A percentile compares a stretch with the other conserved stretches of the same genome.
phyloP scores from a whole-genome alignment of 1,140 invertebrate species.

The Pachyrhynchus sulphureomaculatus region DNA sequence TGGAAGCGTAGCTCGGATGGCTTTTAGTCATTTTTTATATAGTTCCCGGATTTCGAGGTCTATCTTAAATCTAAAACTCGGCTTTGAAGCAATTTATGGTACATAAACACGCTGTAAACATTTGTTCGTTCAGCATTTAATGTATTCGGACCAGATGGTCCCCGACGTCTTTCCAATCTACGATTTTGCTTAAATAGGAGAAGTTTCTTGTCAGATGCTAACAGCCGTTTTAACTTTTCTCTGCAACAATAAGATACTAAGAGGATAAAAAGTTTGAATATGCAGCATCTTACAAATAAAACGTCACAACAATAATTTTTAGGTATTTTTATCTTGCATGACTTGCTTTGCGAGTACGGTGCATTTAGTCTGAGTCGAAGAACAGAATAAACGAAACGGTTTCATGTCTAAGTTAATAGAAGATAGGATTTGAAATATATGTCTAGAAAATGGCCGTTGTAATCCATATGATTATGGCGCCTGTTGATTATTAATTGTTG shows the following conservation, averaged over 20 bases:
- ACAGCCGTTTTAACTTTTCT: background rate
- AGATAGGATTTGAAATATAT: no score
- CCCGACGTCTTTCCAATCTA: constrained; percentile 9
- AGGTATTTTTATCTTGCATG: no score
- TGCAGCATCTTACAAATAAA: background rate
- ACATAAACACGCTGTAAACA: constrained; percentile 17
- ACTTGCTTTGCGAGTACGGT: no score
- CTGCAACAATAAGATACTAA: background rate
- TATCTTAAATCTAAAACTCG: constrained; percentile 8
- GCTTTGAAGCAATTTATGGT: constrained; percentile 13
- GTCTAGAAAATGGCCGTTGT: no score
- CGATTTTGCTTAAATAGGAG: constrained; percentile 3
- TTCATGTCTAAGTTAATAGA: no score
- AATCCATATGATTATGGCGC: no score
- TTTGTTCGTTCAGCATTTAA: constrained; percentile 11
- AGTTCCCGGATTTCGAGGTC: background rate
- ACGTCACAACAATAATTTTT: background rate
- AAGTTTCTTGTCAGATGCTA: constrained; percentile 5
- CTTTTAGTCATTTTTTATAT: background rate
- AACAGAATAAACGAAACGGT: no score
- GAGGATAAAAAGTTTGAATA: background rate
- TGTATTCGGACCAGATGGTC: constrained; percentile 14
- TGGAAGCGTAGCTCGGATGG: background rate
- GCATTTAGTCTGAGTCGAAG: no score
- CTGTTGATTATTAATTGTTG: no score